Evolutionary conservation across 1,140 invertebrate genomes (phyloP).

Genomic region (Drosophila saltans): DNA sequence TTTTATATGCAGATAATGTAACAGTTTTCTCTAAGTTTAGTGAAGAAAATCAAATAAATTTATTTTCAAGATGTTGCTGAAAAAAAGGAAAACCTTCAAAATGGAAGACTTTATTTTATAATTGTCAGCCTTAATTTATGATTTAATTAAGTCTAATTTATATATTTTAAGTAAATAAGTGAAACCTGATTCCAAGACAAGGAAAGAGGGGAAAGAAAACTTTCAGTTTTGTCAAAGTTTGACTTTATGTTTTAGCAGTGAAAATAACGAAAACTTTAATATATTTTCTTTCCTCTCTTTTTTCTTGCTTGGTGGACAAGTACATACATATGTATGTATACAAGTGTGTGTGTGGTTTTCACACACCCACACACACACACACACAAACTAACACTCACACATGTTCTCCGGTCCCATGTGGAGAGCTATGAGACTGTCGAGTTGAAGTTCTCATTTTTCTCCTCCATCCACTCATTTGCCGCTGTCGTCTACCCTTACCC

Average conservation of each 20-base stretch:
- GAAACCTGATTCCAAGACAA: no score
- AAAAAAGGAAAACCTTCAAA: no score
- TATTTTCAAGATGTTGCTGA: no score
- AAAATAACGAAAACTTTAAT: conserved; percentile 37
- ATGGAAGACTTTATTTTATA: no score
- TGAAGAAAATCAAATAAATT: no score
- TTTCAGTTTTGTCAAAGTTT: conserved; percentile 18
- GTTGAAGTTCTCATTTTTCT: conserved; percentile 2
- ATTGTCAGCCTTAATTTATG: no score
- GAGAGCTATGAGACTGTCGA: conserved; percentile 22
- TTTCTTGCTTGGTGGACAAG: neutral
- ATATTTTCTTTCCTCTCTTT: neutral
- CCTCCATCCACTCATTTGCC: neutral
- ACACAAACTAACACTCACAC: neutral
- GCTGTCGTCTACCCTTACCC: neutral
- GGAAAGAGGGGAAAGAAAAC: no score
- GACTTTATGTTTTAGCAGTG: conserved; percentile 28
- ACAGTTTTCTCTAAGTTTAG: no score
- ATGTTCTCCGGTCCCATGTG: conserved; percentile 29
- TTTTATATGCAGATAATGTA: no score
- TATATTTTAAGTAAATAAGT: no score
- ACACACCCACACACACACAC: neutral
- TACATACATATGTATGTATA: neutral
- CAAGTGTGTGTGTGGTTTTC: neutral
- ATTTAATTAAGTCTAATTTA: no score